Conservation (phyloP, 2,888 invertebrate species). For the Taenaris catops region DNA sequence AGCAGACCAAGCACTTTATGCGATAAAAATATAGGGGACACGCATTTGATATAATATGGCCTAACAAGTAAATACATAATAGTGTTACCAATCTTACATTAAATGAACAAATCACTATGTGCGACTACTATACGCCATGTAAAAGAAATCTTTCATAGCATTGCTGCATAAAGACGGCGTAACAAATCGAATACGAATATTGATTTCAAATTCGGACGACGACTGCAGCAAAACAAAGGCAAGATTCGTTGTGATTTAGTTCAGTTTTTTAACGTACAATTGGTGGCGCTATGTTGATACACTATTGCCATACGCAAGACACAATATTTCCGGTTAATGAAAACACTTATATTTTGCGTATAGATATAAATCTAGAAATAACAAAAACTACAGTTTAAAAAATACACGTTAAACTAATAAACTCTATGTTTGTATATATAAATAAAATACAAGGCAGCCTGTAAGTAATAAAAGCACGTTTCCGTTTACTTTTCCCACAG, state of each 20-base stretch:
- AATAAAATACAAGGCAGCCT: too few species aligned
- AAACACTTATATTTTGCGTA: too few species aligned
- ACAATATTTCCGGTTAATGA: not conserved
- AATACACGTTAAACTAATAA: too few species aligned
- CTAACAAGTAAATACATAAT: conserved; percentile 70
- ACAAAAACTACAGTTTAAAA: too few species aligned
- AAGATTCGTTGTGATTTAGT: conserved; percentile 51
- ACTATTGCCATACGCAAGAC: conserved; percentile 15
- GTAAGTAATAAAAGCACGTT: too few species aligned
- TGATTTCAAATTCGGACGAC: conserved; percentile 65
- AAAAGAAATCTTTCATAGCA: conserved; percentile 77
- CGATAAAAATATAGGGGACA: conserved; percentile 51
- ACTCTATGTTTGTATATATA: too few species aligned
- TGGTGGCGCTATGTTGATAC: conserved; percentile 39
- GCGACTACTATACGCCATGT: conserved; percentile 79
- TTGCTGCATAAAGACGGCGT: conserved; percentile 73
- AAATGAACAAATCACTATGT: conserved; percentile 78
- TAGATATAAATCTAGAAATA: too few species aligned
- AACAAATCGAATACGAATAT: conserved; percentile 68
- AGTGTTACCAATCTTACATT: conserved; percentile 81
- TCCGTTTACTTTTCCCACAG: too few species aligned
- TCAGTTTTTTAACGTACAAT: conserved; percentile 41
- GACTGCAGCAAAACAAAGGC: conserved; percentile 61
- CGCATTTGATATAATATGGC: conserved; percentile 56
- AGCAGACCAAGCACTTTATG: conserved; percentile 65